Evolutionary conservation across 2,797 vertebrate genomes (phyloP).

Genomic region (Morus bassanus): DNA sequence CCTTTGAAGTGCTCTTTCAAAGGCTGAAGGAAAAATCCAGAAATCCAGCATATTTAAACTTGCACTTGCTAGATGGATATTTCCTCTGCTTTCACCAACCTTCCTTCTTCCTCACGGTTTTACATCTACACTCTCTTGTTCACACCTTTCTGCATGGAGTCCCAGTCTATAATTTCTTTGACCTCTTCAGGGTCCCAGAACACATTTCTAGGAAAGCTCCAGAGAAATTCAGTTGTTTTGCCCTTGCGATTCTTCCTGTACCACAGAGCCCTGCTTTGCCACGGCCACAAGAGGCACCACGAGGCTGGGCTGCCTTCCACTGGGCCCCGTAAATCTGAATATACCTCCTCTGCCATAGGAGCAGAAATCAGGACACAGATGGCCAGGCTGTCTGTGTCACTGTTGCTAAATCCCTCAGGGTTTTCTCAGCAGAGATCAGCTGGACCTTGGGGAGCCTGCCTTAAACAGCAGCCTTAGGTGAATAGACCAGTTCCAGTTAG

Average conservation of each 20-base stretch:
- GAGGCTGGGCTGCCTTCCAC: background rate
- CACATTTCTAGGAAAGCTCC: background rate
- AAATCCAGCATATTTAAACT: background rate
- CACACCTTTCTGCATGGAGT: background rate
- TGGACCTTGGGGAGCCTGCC: background rate
- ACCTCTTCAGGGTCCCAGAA: background rate
- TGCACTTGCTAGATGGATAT: background rate
- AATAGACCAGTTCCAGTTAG: background rate
- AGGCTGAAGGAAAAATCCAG: background rate
- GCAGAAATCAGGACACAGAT: background rate
- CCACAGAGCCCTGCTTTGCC: background rate
- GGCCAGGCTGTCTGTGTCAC: background rate
- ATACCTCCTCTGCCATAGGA: background rate
- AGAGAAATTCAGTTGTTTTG: background rate
- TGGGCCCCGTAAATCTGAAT: background rate
- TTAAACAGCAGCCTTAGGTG: background rate
- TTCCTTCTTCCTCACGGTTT: background rate
- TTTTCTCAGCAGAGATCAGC: background rate
- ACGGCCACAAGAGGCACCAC: fast-evolving
- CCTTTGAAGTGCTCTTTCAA: background rate
- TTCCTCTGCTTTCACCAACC: background rate
- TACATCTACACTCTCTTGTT: background rate
- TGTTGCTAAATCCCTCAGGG: background rate
- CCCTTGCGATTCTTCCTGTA: background rate
- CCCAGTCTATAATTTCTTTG: background rate